Evolutionary conservation across 2,888 invertebrate species (phyloP), one percentile per base, ranked within the genome.

Genomic region (Rotaria magnacalcarata): DNA sequence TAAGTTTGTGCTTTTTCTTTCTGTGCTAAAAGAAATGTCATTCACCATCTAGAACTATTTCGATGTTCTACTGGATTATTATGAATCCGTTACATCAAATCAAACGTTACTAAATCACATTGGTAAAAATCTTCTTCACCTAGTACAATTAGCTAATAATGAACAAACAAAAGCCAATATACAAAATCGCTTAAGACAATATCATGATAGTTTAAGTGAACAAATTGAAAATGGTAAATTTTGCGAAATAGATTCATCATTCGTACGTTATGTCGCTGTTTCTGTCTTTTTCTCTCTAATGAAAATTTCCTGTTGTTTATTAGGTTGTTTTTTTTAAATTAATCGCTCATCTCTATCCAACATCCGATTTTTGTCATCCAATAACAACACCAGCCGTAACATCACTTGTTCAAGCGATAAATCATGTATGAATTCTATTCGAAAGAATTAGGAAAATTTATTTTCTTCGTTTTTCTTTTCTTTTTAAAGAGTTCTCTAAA

Each of bases 351-450:
- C 90, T 97, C 86, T 97, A 95, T 91, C 95, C 96, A 0, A 94
- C 96, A 0, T 96, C 96, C 0, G 97, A 97, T 91, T 95, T 94
- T 90, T 93, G 94, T 74, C 97, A 97, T 92, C 94, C 94, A 0
- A 93, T 97, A 7, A 94, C 94, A n/a, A 95, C 95, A 24, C 96
- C 96, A n/a, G 91, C 93, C 47, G 89, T 95, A 88, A 92, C 95
- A 88, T 95, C 96, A 88, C 95, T 96, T 91, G 93, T 94, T 67
- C 94, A 96, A 90, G 94, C 96, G 95, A 87, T 87, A 86, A 74
- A 89, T 84, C 88, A 92, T 93, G 89, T 89, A 87, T 84, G 85
- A 47, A 86, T 84, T 52, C 34, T 11, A 21, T 41, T 21, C 24
- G 14, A 21, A 85, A 80, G 4, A 80, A 85, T 41, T 50, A 27